Base-by-base conservation (phyloP, 2,113 vertebrate species). In the Paracanthobrama guichenoti region DNA sequence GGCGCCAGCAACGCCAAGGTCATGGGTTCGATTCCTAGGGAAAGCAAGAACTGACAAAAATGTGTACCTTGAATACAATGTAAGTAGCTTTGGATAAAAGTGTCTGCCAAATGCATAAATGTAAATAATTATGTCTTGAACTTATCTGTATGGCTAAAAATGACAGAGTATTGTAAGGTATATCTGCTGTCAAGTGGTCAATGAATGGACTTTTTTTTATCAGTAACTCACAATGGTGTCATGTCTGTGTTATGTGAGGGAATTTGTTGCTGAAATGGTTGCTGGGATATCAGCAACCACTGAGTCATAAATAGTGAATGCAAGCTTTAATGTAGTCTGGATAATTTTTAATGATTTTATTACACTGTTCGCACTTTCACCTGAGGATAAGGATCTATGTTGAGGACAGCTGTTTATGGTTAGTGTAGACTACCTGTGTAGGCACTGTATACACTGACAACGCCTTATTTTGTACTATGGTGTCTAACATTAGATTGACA, bases 261-360 rank as follows among this genome's bases (percentile, higher is more conserved):
- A 20, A n/a, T 86, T 26, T 78, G 28, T 55, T 22, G 24, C 3
- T 39, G 20, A 16, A 48, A 8, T 22, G 35, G 74, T 79, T 48
- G 16, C 46, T 44, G 12, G 50, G 55, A 53, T 26, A 0, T 39
- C 48, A 78, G 39, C 39, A 39, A 39, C 6, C 39, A 39, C 39
- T 44, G 31, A 60, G 12, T 42, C 55, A 44, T 24, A 12, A 59
- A 22, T 39, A 77, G 14, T 4, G 18, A 77, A 8, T 77, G 53
- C 75, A 77, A 77, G 50, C 74, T 16, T 60, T 4, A 2, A 22
- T 13, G 26, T 42, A 8, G 55, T 60, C 31, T 24, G 14, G 35
- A 60, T 78, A 16, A 44, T 26, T 11, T 60, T 62, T 62, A 6
- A 62, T 79, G 57, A 44, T 79, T 79, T 79, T 79, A 79, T 79